Conservation (phyloP, 2,888 invertebrate genomes). For the Euplagia quadripunctaria region DNA sequence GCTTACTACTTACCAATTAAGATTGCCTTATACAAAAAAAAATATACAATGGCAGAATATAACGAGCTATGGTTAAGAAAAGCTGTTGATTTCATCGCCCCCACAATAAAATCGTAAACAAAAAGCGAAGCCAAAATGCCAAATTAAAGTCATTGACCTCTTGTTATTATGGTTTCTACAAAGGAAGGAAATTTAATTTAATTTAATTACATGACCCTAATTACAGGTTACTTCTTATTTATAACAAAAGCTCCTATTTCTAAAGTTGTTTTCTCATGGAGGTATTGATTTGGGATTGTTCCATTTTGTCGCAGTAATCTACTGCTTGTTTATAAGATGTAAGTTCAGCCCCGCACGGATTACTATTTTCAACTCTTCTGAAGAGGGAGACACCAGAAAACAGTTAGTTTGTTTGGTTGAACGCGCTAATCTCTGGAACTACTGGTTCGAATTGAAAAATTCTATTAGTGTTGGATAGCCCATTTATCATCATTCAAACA, state of each 20-base stretch:
- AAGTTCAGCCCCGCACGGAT: background rate
- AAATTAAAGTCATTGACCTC: conserved; percentile 11
- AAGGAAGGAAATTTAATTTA: conserved; percentile 10
- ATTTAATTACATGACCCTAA: conserved; percentile 15
- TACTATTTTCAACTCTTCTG: background rate
- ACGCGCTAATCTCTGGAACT: too few relatives aligned
- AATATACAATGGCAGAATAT: background rate
- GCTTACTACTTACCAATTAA: background rate
- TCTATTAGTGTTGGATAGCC: too few relatives aligned
- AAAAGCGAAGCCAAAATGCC: background rate
- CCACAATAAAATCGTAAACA: background rate
- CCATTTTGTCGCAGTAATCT: background rate
- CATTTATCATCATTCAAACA: too few relatives aligned
- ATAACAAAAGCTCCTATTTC: background rate
- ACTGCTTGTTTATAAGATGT: background rate
- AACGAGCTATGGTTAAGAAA: background rate
- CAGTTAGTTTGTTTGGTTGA: too few relatives aligned
- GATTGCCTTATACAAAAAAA: background rate
- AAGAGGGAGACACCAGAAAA: background rate
- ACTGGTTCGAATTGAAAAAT: too few relatives aligned
- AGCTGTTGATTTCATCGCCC: background rate
- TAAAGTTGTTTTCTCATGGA: too few relatives aligned
- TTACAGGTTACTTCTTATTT: conserved; percentile 10
- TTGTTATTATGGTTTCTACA: conserved; percentile 7
- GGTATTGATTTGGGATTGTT: background rate